Evolutionary conservation across 2,888 invertebrate species (phyloP).

Genomic region (Himalopsyche anomala): DNA sequence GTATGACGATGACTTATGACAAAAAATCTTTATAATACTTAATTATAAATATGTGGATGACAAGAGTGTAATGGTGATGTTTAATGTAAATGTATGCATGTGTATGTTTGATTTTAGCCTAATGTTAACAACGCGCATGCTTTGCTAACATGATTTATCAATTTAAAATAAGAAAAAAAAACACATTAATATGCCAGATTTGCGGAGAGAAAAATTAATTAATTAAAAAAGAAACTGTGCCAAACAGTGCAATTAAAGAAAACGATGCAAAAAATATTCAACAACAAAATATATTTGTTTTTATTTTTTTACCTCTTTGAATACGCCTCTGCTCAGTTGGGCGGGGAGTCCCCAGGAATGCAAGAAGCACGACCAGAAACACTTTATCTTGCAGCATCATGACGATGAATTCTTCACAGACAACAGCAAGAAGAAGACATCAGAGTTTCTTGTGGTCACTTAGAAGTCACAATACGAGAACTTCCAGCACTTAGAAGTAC

Average conservation of each 20-base stretch:
- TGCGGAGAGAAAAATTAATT: constrained; percentile 22
- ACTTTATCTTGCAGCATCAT: background rate
- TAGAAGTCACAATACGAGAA: too few species aligned
- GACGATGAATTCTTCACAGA: background rate
- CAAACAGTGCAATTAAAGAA: constrained; percentile 6
- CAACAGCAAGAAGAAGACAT: background rate
- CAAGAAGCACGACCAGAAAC: background rate
- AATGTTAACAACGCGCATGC: constrained; percentile 33
- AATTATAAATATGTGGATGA: too few species aligned
- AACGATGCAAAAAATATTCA: background rate
- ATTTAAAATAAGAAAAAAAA: background rate
- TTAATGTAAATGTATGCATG: background rate
- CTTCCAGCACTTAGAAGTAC: too few species aligned
- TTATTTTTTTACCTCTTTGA: background rate
- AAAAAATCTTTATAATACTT: too few species aligned
- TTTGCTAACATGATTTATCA: constrained; percentile 22
- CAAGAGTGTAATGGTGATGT: too few species aligned
- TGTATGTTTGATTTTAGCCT: background rate
- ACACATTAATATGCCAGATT: constrained; percentile 41
- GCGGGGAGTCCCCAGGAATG: constrained; percentile 20
- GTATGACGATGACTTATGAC: background rate
- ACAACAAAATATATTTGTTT: too few species aligned
- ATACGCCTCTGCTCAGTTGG: background rate
- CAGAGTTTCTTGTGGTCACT: background rate
- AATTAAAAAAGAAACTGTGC: constrained; percentile 22